These are phyloP conservation scores for Pseudomugil gertrudae DNA, from an alignment of 2,797 vertebrate species.

Conservation along the genomic window DNA sequence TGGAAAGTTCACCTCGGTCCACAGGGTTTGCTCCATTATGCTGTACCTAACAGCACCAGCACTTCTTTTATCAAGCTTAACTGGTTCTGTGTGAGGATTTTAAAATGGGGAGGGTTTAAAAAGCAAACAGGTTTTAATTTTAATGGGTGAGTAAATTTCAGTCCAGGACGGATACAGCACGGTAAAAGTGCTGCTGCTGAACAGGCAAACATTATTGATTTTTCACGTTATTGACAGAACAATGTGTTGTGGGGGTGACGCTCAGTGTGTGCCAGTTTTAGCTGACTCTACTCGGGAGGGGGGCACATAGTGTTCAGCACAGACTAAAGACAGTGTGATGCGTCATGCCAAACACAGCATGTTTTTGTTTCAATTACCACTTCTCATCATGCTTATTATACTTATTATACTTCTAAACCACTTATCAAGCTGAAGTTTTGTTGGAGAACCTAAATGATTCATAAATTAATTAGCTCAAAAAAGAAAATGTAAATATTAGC, in stretches of 20 bases:
- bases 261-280: conserved; percentile 29
- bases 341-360: conserved; percentile 9
- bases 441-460: background rate
- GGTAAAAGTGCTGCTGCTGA: conserved; percentile 14
- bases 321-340: conserved; percentile 27
- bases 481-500: background rate
- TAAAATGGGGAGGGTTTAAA: background rate
- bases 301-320: conserved; percentile 35
- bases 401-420: conserved; percentile 3
- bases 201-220: conserved; percentile 37
- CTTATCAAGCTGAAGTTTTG: conserved; percentile 1
- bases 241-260: conserved; percentile 39
- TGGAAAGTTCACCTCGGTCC: conserved; percentile 78
- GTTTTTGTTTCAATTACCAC: conserved; percentile 15
- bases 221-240: conserved; percentile 24
- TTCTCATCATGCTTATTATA: background rate
- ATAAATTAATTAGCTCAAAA: background rate
- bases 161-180: background rate
- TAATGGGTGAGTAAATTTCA: conserved; percentile 7
- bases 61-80: conserved; percentile 16
- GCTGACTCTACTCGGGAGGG: conserved; percentile 53
- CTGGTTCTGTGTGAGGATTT: conserved; percentile 23
- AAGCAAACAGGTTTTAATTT: background rate
- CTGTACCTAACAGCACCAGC: conserved; percentile 18
- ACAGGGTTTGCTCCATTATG: conserved; percentile 47